Conservation (phyloP, 2,113 vertebrate species). For the Solenodon paradoxus region DNA sequence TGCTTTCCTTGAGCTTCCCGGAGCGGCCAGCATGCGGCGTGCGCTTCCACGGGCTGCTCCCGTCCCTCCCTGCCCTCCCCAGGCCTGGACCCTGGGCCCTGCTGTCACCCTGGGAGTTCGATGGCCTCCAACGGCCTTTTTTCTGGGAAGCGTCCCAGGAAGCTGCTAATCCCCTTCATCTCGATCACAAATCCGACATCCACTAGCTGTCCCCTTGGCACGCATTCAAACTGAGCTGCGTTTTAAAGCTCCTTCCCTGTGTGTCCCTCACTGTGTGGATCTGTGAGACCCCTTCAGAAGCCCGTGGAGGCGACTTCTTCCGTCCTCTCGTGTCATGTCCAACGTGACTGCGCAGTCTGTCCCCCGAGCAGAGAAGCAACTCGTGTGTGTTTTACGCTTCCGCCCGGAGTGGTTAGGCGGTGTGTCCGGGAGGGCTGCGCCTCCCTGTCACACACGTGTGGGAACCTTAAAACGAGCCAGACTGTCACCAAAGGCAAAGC, state of each 20-base stretch:
- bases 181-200: background rate
- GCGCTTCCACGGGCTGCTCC: no score
- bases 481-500: fast-evolving
- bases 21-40: fast-evolving
- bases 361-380: background rate
- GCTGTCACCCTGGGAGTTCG: fast-evolving
- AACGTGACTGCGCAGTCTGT: background rate
- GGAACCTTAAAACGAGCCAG: background rate
- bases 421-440: background rate
- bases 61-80: no score
- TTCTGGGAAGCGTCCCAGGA: background rate
- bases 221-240: background rate
- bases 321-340: background rate
- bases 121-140: fast-evolving
- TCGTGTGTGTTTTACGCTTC: fast-evolving
- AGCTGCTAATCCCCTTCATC: slow-evolving; percentile 45
- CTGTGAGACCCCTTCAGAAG: background rate
- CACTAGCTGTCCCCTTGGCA: background rate
- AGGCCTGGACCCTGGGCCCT: no score
- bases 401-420: fast-evolving
- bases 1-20: fast-evolving
- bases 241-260: background rate
- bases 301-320: background rate
- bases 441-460: background rate
- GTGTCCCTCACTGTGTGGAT: background rate